phyloP scores from a whole-genome alignment of 2,888 invertebrate genomes.

The Spialia ferax region DNA sequence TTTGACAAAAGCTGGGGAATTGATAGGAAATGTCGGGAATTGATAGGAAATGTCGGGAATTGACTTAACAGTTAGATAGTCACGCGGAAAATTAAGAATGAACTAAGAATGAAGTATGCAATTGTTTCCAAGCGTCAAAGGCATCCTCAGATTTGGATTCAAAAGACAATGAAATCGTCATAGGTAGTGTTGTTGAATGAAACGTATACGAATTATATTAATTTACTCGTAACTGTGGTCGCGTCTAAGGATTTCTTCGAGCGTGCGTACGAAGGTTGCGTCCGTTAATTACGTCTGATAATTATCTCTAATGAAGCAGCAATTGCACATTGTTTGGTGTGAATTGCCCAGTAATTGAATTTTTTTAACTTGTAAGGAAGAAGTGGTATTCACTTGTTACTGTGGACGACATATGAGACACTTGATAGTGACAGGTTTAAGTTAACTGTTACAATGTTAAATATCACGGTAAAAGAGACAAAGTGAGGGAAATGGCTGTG shows the following conservation, averaged over 20 bases:
- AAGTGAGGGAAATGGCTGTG: too few species aligned
- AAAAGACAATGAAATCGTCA: too few species aligned
- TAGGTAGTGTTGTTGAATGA: not conserved
- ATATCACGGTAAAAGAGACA: not conserved
- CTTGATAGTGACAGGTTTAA: not conserved
- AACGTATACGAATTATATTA: conserved; percentile 29
- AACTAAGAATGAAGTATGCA: too few species aligned
- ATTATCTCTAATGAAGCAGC: conserved; percentile 38
- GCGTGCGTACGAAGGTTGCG: conserved; percentile 30
- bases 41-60: too few species aligned
- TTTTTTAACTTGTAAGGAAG: not conserved
- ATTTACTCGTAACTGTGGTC: conserved; percentile 10
- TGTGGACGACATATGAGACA: not conserved
- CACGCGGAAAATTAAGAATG: too few species aligned
- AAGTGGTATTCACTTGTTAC: not conserved
- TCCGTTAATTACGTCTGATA: conserved; percentile 33
- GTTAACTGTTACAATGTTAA: not conserved
- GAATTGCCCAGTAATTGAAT: conserved; percentile 17
- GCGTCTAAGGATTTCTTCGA: conserved; percentile 11
- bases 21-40: too few species aligned
- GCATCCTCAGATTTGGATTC: too few species aligned
- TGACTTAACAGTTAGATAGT: too few species aligned
- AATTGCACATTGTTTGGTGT: conserved; percentile 35
- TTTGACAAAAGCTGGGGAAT: too few species aligned
- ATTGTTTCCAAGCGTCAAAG: too few species aligned